Conservation (phyloP, 2,113 vertebrate genomes). For the Isurus oxyrinchus region DNA sequence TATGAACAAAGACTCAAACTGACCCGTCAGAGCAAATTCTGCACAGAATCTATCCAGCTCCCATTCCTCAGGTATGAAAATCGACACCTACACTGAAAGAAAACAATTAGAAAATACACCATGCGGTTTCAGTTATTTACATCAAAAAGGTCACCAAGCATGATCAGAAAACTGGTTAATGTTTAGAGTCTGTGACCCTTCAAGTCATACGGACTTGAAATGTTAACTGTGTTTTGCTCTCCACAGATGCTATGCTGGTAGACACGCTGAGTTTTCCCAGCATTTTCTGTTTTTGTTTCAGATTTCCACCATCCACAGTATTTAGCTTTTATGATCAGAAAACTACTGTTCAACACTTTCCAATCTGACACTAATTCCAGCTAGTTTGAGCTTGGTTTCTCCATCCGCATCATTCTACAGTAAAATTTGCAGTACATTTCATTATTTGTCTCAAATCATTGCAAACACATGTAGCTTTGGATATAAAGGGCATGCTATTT, state of each 20-base stretch:
- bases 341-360: conserved; percentile 61
- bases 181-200: too few species aligned
- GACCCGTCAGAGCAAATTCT: background rate
- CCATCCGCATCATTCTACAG: conserved; percentile 18
- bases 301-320: too few species aligned
- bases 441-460: background rate
- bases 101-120: background rate
- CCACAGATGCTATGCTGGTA: too few species aligned
- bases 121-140: background rate
- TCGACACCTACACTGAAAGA: background rate
- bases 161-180: conserved; percentile 65
- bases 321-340: too few species aligned
- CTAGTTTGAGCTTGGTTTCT: conserved; percentile 42
- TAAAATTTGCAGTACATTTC: background rate
- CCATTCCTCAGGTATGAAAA: background rate
- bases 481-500: background rate
- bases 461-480: background rate
- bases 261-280: too few species aligned
- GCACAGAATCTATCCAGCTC: background rate
- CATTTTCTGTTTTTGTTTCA: too few species aligned
- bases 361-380: conserved; percentile 87
- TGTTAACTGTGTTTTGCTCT: too few species aligned
- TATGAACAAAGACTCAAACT: background rate
- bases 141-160: background rate
- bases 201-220: too few species aligned